Base-by-base conservation (phyloP, 2,797 vertebrate species). In the Sciurus vulgaris region DNA sequence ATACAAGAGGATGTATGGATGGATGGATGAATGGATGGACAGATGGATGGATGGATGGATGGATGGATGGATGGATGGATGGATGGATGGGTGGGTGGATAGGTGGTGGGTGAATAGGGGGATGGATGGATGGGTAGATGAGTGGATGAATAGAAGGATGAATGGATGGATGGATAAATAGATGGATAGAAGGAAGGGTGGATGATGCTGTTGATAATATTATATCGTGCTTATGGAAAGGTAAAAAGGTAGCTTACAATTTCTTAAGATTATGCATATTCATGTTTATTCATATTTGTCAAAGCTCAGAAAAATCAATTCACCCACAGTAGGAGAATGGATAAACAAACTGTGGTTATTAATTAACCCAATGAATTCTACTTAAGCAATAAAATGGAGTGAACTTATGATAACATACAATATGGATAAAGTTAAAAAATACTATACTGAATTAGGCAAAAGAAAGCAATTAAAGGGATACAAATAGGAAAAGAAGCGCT, bases 371-470 rank as follows among this genome's bases (percentile, higher is more conserved):
- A 2, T 59, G 13, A 72, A 92, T 61, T 86, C 65, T 88, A 78
- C 38, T 61, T 78, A 7, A 41, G 7, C 14, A 61, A 63, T 74
- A 82, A 63, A 65, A 92, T 61, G 18, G 18, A 90, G 78, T 24
- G 11, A 67, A 44, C 8, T 44, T 5, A 26, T 56, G 41, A 59
- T 54, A 35, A 77, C 9, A 78, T 18, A 82, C 38, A 15, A 83
- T 18, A 92, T 15, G 17, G 44, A 82, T 63, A 82, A 70, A 79
- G 5, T 91, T 85, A 35, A 70, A 73, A 95, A 92, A 41, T 79
- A 63, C 28, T 63, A 47, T 90, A 41, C 30, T 93, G 28, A 87
- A 18, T 49, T 56, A 8, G 20, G 54, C 54, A 56, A 56, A 22
- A 56, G 20, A 56, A 56, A 56, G 54, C 22, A 22, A 56, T 56